A percentile compares a stretch with the other conserved stretches of the same genome.
Evolutionary conservation across 35 echinoderm and acorn worm species (phyloP).

Genomic region (Apostichopus japonicus): DNA sequence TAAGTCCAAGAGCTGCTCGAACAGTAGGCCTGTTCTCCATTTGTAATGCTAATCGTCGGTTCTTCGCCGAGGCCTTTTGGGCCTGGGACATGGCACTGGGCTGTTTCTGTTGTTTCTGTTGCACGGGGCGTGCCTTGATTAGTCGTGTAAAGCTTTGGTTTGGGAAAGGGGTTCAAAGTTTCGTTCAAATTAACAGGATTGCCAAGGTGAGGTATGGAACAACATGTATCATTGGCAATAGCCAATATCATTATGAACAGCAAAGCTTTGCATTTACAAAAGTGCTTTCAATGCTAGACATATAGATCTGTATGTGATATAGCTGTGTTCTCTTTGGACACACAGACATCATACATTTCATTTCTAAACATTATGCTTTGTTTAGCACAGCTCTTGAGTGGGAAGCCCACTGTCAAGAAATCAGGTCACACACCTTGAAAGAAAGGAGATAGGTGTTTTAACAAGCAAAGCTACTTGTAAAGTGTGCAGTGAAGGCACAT

Average conservation of each 20-base stretch:
- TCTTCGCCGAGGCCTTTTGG: constrained; percentile 71
- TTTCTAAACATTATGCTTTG: too few relatives aligned
- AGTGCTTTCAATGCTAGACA: too few relatives aligned
- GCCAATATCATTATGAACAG: background rate
- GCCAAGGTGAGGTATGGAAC: background rate
- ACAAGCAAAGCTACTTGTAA: background rate
- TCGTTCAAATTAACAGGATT: background rate
- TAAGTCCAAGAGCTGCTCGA: constrained; percentile 68
- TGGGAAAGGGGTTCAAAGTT: constrained; percentile 47
- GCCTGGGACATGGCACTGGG: constrained; percentile 79
- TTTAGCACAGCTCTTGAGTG: background rate
- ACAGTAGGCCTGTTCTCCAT: constrained; percentile 98
- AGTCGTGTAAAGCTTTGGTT: constrained; percentile 91
- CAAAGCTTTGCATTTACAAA: background rate
- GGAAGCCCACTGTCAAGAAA: background rate
- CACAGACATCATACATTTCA: too few relatives aligned
- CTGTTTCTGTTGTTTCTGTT: constrained; percentile 24
- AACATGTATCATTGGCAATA: background rate
- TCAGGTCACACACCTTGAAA: background rate
- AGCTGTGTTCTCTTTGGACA: too few relatives aligned
- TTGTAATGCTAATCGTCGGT: constrained; percentile 85
- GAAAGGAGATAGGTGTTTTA: background rate
- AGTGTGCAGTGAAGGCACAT: background rate
- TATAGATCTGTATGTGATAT: too few relatives aligned
- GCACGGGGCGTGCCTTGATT: constrained; percentile 71